Base-by-base conservation (phyloP, 2,888 invertebrate genomes). In the Zaprionus obscuricornis region DNA sequence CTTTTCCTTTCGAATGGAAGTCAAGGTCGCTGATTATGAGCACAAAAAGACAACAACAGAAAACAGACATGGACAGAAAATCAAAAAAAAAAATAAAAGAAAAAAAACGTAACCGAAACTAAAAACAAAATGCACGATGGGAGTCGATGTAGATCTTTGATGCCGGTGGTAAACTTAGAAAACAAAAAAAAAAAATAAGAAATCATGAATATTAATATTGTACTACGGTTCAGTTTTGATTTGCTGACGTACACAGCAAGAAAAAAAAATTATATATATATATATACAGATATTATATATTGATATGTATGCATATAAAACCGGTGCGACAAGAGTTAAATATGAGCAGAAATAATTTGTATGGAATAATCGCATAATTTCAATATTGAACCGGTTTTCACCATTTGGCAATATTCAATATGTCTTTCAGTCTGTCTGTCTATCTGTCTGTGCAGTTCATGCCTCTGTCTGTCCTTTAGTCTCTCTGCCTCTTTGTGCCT, bases 1-100 rank as follows among this genome's bases (percentile, higher is more conserved):
- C 78, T 85, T 79, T 82, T 85, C 65, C 79, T 85, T 82, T 82
- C 54, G 26, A 68, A 81, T 83, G 65, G 83, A 66, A 81, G 81
- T 81, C 85, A 81, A 81, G 85, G 81, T 81, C 79, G 49, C 31
- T 13, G 46, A 50, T 50, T 54, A 67, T 50, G 55, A 49, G 43
- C 51, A 27, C 16, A 37, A 33, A 8, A 5, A 8, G 33, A 33
- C n/a, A n/a, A n/a, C n/a, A 33, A 52, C 45, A 47, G 20, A 24
- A 2, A 42, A 22, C 37, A n/a, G n/a, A n/a, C n/a, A n/a, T n/a
- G n/a, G n/a, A n/a, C n/a, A n/a, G n/a, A n/a, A n/a, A n/a, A n/a
- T n/a, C n/a, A 31, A 24, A 18, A 34, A 17, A 10, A 27, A 33
- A 33, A 33, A 33, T 16, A n/a, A 29, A 29, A 29, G 11, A 8